Conservation (phyloP, 2,888 invertebrate genomes). For the Gastracanthus pulcherrimus region DNA sequence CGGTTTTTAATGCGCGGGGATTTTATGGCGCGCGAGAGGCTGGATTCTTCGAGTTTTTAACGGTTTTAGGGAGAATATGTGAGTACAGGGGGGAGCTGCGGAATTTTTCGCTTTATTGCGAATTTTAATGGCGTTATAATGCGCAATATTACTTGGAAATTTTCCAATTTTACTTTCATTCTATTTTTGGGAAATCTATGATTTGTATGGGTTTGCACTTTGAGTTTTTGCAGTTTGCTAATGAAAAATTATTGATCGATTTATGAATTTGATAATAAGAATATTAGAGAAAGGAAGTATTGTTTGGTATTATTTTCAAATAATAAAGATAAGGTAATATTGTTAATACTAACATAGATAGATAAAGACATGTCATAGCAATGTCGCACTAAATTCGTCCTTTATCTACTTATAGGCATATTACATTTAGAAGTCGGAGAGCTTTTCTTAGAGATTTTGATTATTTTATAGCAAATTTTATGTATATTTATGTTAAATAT, state of each 20-base stretch:
- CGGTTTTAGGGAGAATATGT: neutral
- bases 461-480: no score
- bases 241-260: neutral
- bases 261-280: neutral
- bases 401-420: no score
- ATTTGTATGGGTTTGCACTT: neutral
- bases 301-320: no score
- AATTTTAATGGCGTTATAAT: constrained; percentile 3
- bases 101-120: neutral
- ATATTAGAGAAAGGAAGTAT: no score
- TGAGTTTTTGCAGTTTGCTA: neutral
- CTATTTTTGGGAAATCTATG: neutral
- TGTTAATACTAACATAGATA: no score
- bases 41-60: neutral
- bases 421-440: no score
- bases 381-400: no score
- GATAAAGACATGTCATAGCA: no score
- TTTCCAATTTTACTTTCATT: neutral
- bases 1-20: neutral
- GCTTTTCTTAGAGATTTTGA: no score
- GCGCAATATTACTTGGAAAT: neutral
- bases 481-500: no score
- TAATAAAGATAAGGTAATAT: no score
- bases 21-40: neutral
- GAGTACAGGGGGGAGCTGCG: neutral